Conservation (phyloP, 2,113 vertebrate species). For the Apistogramma diplotaenia region DNA sequence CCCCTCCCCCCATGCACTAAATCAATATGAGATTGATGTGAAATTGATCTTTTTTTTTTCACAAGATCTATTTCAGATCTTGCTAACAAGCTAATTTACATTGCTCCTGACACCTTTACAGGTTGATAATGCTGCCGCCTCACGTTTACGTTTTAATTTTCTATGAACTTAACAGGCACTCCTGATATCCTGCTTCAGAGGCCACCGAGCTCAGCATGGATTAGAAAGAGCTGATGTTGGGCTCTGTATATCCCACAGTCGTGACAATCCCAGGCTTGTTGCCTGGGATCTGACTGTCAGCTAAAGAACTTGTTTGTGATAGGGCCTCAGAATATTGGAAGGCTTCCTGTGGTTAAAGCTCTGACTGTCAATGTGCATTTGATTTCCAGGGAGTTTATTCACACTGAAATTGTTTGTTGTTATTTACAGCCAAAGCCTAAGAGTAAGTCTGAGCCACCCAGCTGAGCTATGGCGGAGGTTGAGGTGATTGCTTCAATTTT, state of each 20-base stretch:
- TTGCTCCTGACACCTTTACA: constrained; percentile 9
- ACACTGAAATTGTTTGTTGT: constrained; percentile 55
- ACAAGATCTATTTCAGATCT: constrained; percentile 13
- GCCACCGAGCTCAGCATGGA: constrained; percentile 27
- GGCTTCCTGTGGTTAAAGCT: constrained; percentile 59
- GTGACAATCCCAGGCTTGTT: constrained; percentile 38
- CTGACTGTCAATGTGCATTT: constrained; percentile 64
- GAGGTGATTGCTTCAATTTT: constrained; percentile 3
- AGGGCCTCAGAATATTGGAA: constrained; percentile 50
- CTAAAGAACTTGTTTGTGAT: constrained; percentile 49
- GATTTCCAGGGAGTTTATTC: constrained; percentile 48
- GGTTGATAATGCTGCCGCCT: constrained; percentile 13
- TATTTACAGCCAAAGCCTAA: constrained; percentile 48
- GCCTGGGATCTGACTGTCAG: constrained; percentile 52
- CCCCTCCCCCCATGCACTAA: too few relatives aligned
- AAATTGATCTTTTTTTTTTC: not conserved
- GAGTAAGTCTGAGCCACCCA: constrained; percentile 10
- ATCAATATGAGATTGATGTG: not conserved
- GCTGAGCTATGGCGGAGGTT: constrained; percentile 13
- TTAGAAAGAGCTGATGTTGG: constrained; percentile 33
- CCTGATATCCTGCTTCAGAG: constrained; percentile 48
- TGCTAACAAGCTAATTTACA: constrained; percentile 24
- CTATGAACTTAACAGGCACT: constrained; percentile 24
- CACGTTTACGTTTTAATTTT: constrained; percentile 29
- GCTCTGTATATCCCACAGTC: constrained; percentile 23